Conservation (phyloP, 2,888 invertebrate genomes). For the Platerodrilus igneus region DNA sequence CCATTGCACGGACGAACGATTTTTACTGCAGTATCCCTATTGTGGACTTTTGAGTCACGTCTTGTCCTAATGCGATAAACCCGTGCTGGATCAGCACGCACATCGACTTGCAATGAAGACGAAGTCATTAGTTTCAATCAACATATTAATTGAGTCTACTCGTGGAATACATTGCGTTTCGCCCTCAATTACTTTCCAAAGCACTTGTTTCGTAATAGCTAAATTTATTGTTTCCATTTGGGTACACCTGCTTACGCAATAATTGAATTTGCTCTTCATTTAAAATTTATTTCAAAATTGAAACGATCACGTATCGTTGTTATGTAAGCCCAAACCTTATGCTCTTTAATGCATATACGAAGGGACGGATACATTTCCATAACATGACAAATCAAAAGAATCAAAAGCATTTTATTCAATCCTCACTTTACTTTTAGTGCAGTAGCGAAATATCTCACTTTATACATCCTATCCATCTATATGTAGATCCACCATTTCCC, state of each 20-base stretch:
- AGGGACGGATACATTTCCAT: too few relatives aligned
- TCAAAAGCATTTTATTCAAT: conserved; percentile 18
- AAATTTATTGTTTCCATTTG: too few relatives aligned
- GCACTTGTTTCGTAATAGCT: conserved; percentile 25
- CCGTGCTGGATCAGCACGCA: conserved; percentile 36
- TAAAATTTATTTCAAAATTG: too few relatives aligned
- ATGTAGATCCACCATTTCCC: conserved; percentile 42
- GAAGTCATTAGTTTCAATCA: conserved; percentile 47
- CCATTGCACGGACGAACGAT: conserved; percentile 21
- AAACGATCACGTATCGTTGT: too few relatives aligned
- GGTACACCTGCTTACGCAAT: too few relatives aligned
- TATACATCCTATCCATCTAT: conserved; percentile 36
- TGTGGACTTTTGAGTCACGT: conserved; percentile 40
- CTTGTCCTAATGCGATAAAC: conserved; percentile 41
- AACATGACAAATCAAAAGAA: too few relatives aligned
- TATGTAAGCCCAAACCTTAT: too few relatives aligned
- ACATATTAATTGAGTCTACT: conserved; percentile 45
- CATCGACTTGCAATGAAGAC: conserved; percentile 43
- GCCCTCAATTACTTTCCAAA: conserved; percentile 40
- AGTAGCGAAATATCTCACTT: conserved; percentile 14
- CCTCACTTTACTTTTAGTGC: conserved; percentile 16
- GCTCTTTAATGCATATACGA: too few relatives aligned
- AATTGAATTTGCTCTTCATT: too few relatives aligned
- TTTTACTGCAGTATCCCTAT: conserved; percentile 20
- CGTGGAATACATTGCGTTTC: conserved; percentile 35